phyloP scores from a whole-genome alignment of 2,113 vertebrate species.

The Emydocephalus ijimae region DNA sequence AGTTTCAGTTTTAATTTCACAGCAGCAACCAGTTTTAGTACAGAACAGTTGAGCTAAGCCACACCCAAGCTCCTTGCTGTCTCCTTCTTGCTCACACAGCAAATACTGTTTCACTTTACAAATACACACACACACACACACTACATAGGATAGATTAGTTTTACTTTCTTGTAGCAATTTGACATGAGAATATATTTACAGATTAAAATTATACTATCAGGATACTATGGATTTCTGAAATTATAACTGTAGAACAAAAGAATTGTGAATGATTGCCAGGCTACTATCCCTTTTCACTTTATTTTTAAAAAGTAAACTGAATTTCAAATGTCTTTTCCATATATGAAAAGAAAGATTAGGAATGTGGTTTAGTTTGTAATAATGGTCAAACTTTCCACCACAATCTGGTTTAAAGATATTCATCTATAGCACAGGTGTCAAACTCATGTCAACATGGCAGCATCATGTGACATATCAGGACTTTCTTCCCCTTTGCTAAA shows the following conservation, averaged over 20 bases:
- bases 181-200: not conserved
- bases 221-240: not conserved
- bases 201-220: not conserved
- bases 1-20: too few species aligned
- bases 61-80: too few species aligned
- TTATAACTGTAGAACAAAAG: not conserved
- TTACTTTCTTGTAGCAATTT: not conserved
- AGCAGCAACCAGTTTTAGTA: too few species aligned
- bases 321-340: not conserved
- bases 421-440: not conserved
- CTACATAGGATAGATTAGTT: not conserved
- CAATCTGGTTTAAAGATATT: not conserved
- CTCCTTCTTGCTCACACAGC: too few species aligned
- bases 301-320: not conserved
- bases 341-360: not conserved
- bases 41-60: too few species aligned
- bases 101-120: too few species aligned
- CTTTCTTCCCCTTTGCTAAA: too few species aligned
- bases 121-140: too few species aligned
- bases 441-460: too few species aligned
- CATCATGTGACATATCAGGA: too few species aligned
- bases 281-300: not conserved
- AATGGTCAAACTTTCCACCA: not conserved
- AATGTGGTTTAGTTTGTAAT: not conserved
- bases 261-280: not conserved